A percentile compares a stretch with the other conserved stretches of the same genome.
These are phyloP conservation scores for Serinus canaria DNA, from an alignment of 2,113 vertebrate species.

Conservation along the genomic window DNA sequence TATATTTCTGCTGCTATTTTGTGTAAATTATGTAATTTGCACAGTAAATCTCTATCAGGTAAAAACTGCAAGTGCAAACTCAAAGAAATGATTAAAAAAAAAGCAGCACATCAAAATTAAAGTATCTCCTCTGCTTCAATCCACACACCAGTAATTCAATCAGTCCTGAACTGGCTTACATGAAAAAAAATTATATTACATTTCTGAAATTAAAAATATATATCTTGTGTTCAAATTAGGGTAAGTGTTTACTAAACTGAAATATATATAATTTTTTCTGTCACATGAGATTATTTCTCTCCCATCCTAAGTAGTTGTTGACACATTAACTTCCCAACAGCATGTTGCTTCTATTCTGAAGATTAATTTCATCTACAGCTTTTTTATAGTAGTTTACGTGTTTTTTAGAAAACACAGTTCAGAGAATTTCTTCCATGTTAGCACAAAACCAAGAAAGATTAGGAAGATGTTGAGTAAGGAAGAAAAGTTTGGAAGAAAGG, in stretches of 20 bases:
- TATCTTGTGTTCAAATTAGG: neutral
- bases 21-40: neutral
- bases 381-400: constrained; percentile 48
- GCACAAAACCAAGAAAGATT: constrained; percentile 26
- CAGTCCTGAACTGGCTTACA: neutral
- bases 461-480: neutral
- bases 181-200: neutral
- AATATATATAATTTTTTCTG: neutral
- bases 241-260: neutral
- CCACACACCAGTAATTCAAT: neutral
- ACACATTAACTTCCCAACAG: neutral
- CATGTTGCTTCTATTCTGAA: constrained; percentile 38
- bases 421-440: constrained; percentile 50
- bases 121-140: neutral
- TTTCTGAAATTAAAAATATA: neutral
- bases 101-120: constrained; percentile 28
- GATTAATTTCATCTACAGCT: constrained; percentile 54
- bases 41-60: neutral
- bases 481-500: neutral
- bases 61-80: constrained; percentile 22
- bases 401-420: constrained; percentile 59
- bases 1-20: constrained; percentile 11
- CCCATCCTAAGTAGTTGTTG: neutral
- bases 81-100: neutral
- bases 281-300: neutral